Conservation (phyloP, 1,140 invertebrate genomes). For the Drosophila nannoptera region DNA sequence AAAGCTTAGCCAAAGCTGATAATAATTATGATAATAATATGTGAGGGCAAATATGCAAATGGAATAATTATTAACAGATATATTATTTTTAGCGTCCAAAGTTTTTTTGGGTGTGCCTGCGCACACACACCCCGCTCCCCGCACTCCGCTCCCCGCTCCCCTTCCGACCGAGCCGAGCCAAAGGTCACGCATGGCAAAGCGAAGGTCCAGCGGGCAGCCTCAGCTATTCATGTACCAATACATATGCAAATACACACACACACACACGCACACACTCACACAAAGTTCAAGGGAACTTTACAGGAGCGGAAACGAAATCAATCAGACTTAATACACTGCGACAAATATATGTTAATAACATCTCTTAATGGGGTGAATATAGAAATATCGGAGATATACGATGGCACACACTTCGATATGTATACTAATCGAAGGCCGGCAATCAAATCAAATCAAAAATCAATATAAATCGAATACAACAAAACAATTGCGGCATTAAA, state of each 20-base stretch:
- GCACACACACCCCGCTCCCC: no score
- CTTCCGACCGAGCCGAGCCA: neutral
- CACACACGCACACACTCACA: neutral
- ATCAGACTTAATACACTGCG: conserved; percentile 2
- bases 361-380: neutral
- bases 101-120: neutral
- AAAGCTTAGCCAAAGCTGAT: neutral
- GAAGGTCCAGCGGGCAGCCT: conserved; percentile 23
- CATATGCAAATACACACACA: neutral
- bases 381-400: conserved; percentile 17
- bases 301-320: conserved; percentile 16
- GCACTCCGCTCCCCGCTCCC: neutral
- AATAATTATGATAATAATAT: conserved; percentile 4
- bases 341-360: neutral
- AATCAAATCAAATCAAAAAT: conserved; percentile 56
- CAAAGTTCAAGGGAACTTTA: conserved; percentile 54
- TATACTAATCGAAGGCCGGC: conserved; percentile 32
- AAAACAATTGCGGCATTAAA: conserved; percentile 46
- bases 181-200: conserved; percentile 30
- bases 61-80: conserved; percentile 31
- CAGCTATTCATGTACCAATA: neutral
- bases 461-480: conserved; percentile 49
- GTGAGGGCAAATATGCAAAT: conserved; percentile 27
- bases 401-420: conserved; percentile 17
- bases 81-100: conserved; percentile 22